Conservation (phyloP, 2,113 vertebrate genomes). For the Mirounga angustirostris region DNA sequence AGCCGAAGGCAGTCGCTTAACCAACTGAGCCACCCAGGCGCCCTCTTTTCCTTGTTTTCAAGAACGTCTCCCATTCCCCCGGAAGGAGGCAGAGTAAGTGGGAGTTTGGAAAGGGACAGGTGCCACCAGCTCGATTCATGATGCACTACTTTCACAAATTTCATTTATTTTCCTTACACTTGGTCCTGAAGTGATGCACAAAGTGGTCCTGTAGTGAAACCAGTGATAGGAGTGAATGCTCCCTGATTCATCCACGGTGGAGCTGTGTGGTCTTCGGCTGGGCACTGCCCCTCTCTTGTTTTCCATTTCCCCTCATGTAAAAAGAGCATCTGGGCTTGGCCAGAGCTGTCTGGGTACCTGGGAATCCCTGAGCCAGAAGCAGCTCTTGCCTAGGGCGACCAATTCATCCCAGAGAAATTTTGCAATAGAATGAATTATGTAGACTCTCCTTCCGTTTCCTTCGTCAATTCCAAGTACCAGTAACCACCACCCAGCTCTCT, state of each 20-base stretch:
- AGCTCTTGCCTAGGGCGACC: not conserved
- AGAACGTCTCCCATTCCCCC: too few relatives aligned
- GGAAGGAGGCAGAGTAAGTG: not conserved
- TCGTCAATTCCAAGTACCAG: not conserved
- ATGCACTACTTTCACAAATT: accelerated
- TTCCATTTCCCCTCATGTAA: not conserved
- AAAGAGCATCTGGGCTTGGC: too few relatives aligned
- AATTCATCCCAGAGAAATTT: not conserved
- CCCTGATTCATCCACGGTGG: accelerated
- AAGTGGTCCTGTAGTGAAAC: accelerated
- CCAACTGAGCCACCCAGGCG: too few relatives aligned
- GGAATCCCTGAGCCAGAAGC: not conserved
- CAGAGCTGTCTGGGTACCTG: not conserved
- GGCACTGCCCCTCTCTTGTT: not conserved
- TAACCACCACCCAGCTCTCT: not conserved
- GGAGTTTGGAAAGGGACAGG: not conserved
- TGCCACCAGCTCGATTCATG: accelerated
- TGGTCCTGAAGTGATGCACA: not conserved
- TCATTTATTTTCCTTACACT: not conserved
- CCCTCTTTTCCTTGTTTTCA: not conserved
- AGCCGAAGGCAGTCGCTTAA: too few relatives aligned
- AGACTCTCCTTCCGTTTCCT: not conserved
- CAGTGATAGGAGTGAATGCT: accelerated
- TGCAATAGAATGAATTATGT: not conserved
- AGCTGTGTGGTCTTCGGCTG: not conserved